phyloP scores from a whole-genome alignment of 2,113 vertebrate species.

The Tor tambroides region DNA sequence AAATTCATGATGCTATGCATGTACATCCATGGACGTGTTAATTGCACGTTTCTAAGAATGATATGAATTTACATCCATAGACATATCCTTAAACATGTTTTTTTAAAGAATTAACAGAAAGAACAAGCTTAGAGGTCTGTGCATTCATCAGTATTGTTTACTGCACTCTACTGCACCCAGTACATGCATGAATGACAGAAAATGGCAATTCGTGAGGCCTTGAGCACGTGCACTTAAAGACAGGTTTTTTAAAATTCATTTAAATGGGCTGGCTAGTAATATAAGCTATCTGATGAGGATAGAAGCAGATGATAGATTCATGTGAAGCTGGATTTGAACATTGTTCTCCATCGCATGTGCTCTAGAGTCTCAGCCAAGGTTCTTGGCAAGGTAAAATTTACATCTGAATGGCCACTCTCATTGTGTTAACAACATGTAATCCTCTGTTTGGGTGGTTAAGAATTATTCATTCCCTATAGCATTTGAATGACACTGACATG shows the following conservation, averaged over 20 bases:
- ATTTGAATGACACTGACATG: conserved; percentile 19
- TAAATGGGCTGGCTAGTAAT: not conserved
- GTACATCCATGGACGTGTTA: not conserved
- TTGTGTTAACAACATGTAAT: conserved; percentile 35
- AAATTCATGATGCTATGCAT: conserved; percentile 12
- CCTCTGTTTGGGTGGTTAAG: conserved; percentile 23
- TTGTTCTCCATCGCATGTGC: not conserved
- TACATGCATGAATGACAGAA: not conserved
- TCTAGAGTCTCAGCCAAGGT: not conserved
- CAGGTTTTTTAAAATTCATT: not conserved
- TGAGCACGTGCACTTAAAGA: not conserved
- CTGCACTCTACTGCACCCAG: not conserved
- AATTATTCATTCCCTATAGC: conserved; percentile 27
- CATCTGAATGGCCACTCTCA: conserved; percentile 35
- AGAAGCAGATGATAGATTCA: not conserved
- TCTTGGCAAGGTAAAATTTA: conserved; percentile 12
- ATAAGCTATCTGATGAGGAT: not conserved
- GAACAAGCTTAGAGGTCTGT: not conserved
- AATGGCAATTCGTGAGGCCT: not conserved
- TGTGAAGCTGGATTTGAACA: not conserved
- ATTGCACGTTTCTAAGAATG: not conserved
- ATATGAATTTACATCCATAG: not conserved
- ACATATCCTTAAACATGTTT: not conserved
- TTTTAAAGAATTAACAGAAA: not conserved
- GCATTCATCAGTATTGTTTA: not conserved